Evolutionary conservation across 2,113 vertebrate genomes (phyloP).

Genomic region (Ahaetulla prasina): DNA sequence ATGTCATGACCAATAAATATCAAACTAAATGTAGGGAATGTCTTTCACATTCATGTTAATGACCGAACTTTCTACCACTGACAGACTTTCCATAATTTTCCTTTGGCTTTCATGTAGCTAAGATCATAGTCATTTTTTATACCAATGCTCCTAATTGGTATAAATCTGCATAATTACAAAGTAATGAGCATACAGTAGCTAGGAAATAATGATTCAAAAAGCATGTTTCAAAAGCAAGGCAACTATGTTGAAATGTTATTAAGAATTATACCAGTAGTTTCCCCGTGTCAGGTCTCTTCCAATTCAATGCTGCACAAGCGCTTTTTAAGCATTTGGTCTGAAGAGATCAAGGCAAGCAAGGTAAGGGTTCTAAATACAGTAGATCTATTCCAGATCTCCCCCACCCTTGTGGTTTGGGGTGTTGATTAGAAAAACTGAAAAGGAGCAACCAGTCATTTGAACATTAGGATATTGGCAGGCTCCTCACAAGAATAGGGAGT

Average conservation of each 20-base stretch:
- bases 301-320: not conserved
- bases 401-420: not conserved
- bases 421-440: not conserved
- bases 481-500: not conserved
- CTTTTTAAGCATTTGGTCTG: not conserved
- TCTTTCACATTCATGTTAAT: not conserved
- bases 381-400: not conserved
- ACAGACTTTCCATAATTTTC: not conserved
- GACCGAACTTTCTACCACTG: not conserved
- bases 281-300: not conserved
- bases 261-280: not conserved
- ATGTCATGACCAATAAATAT: not conserved
- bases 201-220: not conserved
- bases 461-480: not conserved
- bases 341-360: not conserved
- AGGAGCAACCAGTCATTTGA: not conserved
- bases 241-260: not conserved
- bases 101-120: not conserved
- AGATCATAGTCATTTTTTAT: not conserved
- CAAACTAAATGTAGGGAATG: not conserved
- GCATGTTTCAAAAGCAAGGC: not conserved
- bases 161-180: conserved; percentile 18
- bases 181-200: not conserved
- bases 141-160: not conserved
- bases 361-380: not conserved